A percentile compares a stretch with the other conserved stretches of the same genome.
These are phyloP conservation scores for Coregonus clupeaformis DNA, from an alignment of 2,113 vertebrate species.

Conservation along the genomic window DNA sequence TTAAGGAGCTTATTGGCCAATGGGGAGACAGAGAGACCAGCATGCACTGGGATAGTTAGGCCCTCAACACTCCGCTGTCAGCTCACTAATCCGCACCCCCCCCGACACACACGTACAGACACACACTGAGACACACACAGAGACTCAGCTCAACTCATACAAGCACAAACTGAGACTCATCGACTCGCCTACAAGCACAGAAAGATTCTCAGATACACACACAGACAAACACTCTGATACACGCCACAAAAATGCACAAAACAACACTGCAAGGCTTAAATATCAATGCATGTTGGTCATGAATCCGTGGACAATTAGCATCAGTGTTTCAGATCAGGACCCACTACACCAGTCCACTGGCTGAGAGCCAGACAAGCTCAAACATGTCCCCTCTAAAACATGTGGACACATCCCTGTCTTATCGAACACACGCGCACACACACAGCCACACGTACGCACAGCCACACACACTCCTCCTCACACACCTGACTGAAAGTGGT, in stretches of 20 bases:
- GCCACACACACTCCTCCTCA: constrained; percentile 36
- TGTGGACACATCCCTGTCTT: too few relatives aligned
- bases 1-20: constrained; percentile 54
- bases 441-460: too few relatives aligned
- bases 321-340: too few relatives aligned
- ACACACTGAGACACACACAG: constrained; percentile 12
- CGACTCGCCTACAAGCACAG: neutral
- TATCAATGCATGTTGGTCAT: too few relatives aligned
- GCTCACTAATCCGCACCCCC: constrained; percentile 25
- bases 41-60: constrained; percentile 27
- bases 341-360: too few relatives aligned
- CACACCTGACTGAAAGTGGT: constrained; percentile 30
- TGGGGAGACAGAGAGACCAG: constrained; percentile 37
- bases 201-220: too few relatives aligned
- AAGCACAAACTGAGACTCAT: constrained; percentile 11
- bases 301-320: too few relatives aligned
- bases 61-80: constrained; percentile 26
- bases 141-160: neutral
- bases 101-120: constrained; percentile 1
- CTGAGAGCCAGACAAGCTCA: too few relatives aligned
- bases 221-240: too few relatives aligned
- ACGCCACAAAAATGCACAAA: too few relatives aligned
- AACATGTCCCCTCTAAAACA: constrained; percentile 6
- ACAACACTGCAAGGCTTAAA: too few relatives aligned
- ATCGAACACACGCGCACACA: too few relatives aligned